Evolutionary conservation across 2,797 vertebrate genomes (phyloP).

Genomic region (Hydrocynus forskahlii): DNA sequence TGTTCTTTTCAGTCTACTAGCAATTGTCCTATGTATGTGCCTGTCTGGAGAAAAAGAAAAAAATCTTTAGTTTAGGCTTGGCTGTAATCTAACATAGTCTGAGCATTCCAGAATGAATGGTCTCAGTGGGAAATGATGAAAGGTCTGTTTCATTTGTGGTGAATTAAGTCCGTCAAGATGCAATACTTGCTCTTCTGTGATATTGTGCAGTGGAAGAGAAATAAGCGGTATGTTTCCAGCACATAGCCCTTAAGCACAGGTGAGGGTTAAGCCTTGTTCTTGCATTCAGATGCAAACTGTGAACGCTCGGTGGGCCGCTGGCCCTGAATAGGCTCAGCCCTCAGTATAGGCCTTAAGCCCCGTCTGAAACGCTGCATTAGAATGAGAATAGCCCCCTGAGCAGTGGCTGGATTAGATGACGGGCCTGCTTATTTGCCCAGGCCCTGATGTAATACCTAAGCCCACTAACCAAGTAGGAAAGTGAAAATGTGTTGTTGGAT

Average conservation of each 20-base stretch:
- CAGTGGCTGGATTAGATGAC: slow-evolving; percentile 74
- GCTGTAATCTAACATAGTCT: neutral
- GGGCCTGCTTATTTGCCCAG: slow-evolving; percentile 66
- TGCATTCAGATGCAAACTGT: slow-evolving; percentile 53
- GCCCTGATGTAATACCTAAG: slow-evolving; percentile 71
- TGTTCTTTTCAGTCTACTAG: neutral
- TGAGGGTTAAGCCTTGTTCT: slow-evolving; percentile 45
- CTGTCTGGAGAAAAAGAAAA: neutral
- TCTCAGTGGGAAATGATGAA: neutral
- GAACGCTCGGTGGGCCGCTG: slow-evolving; percentile 38
- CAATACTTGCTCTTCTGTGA: neutral
- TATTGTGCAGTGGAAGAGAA: neutral
- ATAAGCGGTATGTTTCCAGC: slow-evolving; percentile 5
- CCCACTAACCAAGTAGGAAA: slow-evolving; percentile 68
- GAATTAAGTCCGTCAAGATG: neutral
- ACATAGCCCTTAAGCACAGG: slow-evolving; percentile 23
- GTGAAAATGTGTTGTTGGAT: slow-evolving; percentile 77
- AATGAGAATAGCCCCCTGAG: slow-evolving; percentile 62
- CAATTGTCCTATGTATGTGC: neutral
- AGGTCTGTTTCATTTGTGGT: neutral
- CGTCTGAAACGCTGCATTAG: slow-evolving; percentile 57
- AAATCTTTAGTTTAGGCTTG: neutral
- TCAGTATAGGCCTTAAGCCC: slow-evolving; percentile 51
- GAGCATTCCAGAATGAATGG: neutral
- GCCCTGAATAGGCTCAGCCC: slow-evolving; percentile 41